Evolutionary conservation across 2,113 vertebrate species (phyloP), one percentile per base, ranked within the genome.

Genomic region (Oxygymnocypris stewartii): DNA sequence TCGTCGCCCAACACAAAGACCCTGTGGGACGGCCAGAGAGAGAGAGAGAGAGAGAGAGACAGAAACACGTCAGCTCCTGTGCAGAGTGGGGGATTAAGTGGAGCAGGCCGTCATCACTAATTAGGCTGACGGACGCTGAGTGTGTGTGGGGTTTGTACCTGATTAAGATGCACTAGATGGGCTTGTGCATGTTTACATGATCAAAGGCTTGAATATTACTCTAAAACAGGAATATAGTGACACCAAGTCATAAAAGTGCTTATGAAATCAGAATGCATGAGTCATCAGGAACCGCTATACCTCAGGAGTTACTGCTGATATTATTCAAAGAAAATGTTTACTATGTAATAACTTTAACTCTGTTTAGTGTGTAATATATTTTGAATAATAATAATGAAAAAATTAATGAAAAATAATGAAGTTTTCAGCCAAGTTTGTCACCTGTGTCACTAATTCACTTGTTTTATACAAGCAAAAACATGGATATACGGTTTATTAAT

Each of bases 1-100:
- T 95, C 94, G 28, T 74, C 91, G 88, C 83, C 80, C 14, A 91
- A 88, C 81, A 94, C 93, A 93, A 91, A 93, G 93, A 93, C 91
- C 91, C 96, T 95, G 93, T 80, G 61, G 59, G 59, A 61, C 86
- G 59, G 40, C 54, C 87, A 71, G 73, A 79, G 75, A 85, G 51
- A 85, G 51, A 86, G n/a, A 82, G 12, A n/a, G n/a, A n/a, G n/a
- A 86, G 25, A 85, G 51, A 86, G n/a, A 82, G 12, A 93, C 91
- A 86, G 94, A 91, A 95, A 82, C 92, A 92, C 92, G 92, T 92
- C 86, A 87, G 86, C 82, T 67, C 1, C 90, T 88, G 81, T 86
- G 80, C 65, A 59, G 92, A 90, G 87, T 91, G 88, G 87, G 28
- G 88, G 93, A 95, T 95, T 95, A 95, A 91, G 86, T 82, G 54